Percentiles rank a stretch among this genome's conserved stretches.
Conservation (phyloP, 2,113 vertebrate genomes). For the Cochlearius cochlearius region DNA sequence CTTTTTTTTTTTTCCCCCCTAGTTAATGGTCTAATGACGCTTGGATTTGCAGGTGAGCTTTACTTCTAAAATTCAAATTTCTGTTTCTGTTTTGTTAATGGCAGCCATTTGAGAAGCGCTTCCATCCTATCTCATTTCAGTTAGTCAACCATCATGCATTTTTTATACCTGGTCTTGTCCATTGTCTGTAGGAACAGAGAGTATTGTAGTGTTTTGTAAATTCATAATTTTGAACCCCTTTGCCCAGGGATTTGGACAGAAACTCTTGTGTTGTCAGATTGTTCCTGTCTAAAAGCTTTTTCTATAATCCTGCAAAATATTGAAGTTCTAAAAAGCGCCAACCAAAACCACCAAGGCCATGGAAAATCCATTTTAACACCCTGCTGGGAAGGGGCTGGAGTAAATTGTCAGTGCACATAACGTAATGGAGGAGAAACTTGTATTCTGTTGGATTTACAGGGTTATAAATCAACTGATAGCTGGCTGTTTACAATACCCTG, state of each 20-base stretch:
- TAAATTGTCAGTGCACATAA: neutral
- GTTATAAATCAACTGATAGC: neutral
- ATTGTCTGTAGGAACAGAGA: neutral
- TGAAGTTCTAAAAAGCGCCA: neutral
- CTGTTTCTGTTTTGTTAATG: neutral
- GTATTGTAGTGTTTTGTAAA: neutral
- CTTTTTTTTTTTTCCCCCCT: neutral
- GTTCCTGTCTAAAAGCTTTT: neutral
- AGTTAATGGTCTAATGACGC: slow-evolving; percentile 54
- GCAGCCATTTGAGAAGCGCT: neutral
- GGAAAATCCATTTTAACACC: neutral
- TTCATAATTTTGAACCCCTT: neutral
- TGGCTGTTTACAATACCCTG: neutral
- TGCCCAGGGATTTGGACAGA: neutral
- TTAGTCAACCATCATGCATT: neutral
- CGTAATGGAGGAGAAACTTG: neutral
- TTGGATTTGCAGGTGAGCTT: slow-evolving; percentile 65
- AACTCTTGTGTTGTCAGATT: neutral
- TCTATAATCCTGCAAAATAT: neutral
- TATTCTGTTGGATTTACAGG: neutral
- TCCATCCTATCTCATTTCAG: neutral
- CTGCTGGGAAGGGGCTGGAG: neutral
- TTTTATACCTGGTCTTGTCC: neutral
- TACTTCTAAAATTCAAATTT: neutral
- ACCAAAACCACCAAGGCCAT: neutral